Conservation (phyloP, 2,113 vertebrate species). For the Rhizomys pruinosus region DNA sequence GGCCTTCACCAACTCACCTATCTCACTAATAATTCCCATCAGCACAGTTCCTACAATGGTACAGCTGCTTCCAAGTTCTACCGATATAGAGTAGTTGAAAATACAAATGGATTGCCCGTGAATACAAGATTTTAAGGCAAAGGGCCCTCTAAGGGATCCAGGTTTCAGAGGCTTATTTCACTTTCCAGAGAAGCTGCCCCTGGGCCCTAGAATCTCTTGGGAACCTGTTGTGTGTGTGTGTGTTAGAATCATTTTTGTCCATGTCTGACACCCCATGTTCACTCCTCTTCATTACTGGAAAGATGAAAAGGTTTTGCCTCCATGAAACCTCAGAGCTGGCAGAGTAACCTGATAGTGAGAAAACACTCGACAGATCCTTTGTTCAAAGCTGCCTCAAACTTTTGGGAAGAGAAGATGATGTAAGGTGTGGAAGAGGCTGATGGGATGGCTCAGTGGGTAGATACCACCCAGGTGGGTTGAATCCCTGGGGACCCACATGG, state of each 20-base stretch:
- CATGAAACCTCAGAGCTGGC: neutral
- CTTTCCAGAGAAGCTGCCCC: neutral
- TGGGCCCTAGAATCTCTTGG: neutral
- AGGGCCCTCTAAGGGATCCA: neutral
- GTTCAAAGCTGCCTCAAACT: neutral
- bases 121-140: neutral
- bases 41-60: too few relatives aligned
- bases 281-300: neutral
- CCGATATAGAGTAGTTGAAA: neutral
- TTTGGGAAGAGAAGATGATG: too few relatives aligned
- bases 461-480: neutral
- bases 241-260: neutral
- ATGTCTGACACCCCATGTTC: rapidly evolving
- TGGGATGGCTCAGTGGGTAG: too few relatives aligned
- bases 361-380: neutral
- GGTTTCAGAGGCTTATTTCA: neutral
- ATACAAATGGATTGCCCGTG: neutral
- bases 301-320: neutral
- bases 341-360: neutral
- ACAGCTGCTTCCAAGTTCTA: neutral
- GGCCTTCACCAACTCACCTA: neutral
- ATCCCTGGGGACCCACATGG: neutral
- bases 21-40: neutral
- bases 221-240: neutral
- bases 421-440: neutral